Evolutionary conservation across 2,888 invertebrate genomes (phyloP), one percentile per base, ranked within the genome.

Genomic region (Euclidia mi): DNA sequence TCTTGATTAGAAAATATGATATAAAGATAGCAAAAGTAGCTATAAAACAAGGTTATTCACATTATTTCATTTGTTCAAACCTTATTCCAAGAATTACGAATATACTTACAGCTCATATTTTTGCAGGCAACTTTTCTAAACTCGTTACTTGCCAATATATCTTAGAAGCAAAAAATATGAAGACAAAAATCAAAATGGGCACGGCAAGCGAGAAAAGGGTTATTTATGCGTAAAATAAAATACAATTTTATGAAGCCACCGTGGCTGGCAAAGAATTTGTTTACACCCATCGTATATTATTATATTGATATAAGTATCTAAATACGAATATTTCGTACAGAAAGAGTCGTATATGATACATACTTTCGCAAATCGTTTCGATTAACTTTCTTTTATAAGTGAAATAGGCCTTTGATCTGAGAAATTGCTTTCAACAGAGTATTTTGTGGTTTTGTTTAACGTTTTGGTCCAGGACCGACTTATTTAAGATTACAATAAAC

Each of bases 321-420:
- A 32, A 51, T 58, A 55, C 31, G 15, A 50, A 45, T 45, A 45
- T 55, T n/a, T 55, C 14, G 25, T 41, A 49, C 37, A 42, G 32
- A 46, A 67, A 20, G 34, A 34, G 37, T 40, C 14, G 11, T 41
- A 6, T 48, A 35, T 45, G 57, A 55, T 40, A 56, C 60, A 50
- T 34, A 49, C 52, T 17, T 51, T 15, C 50, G 53, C 47, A 70
- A 59, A 70, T 64, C 51, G 48, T 32, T 59, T 63, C 59, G 57
- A 66, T 72, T 56, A 65, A 69, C 61, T 65, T 63, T 57, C 57
- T 51, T 53, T 62, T 45, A 44, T 31, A 48, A 56, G 51, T 52
- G 43, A 62, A 65, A 65, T 55, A 45, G 40, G 40, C 41, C 51
- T 62, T 71, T 56, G 50, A 68, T 47, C 17, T 46, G 17, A 41